Conservation (phyloP, 2,888 invertebrate genomes). For the Criorhina ranunculi region DNA sequence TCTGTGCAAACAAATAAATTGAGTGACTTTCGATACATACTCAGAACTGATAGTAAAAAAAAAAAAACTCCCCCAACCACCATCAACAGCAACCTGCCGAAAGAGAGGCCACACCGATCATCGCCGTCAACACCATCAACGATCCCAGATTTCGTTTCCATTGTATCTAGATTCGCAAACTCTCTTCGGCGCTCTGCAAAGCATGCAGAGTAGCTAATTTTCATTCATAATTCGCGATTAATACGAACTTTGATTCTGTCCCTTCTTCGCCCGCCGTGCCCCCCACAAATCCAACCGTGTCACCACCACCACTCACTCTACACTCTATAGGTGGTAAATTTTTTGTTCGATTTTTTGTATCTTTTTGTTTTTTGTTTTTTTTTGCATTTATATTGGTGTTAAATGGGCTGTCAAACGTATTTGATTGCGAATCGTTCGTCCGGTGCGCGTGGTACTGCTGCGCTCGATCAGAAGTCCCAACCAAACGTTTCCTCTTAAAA, state of each 20-base stretch:
- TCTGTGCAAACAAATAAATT: background rate
- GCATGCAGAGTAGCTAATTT: conserved; percentile 35
- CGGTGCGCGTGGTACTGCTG: conserved; percentile 70
- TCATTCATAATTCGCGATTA: conserved; percentile 72
- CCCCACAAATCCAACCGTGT: conserved; percentile 41
- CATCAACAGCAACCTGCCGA: conserved; percentile 15
- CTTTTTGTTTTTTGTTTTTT: conserved; percentile 35
- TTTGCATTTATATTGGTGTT: conserved; percentile 74
- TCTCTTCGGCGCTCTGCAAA: conserved; percentile 8
- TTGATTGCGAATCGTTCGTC: conserved; percentile 73
- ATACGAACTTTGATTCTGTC: conserved; percentile 41
- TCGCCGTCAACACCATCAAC: background rate
- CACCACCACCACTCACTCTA: conserved; percentile 30
- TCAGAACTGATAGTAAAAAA: conserved; percentile 16
- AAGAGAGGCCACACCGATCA: conserved; percentile 18
- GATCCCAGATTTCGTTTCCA: conserved; percentile 6
- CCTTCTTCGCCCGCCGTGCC: conserved; percentile 31
- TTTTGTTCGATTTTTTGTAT: conserved; percentile 52
- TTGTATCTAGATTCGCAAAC: conserved; percentile 30
- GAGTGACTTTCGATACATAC: conserved; percentile 18
- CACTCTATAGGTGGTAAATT: conserved; percentile 57
- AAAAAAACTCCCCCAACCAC: conserved; percentile 46
- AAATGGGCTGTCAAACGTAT: conserved; percentile 75
- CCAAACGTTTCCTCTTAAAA: conserved; percentile 23
- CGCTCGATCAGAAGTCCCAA: conserved; percentile 44